Percentiles rank a stretch among this genome's conserved stretches.
Conservation (phyloP, 2,888 invertebrate genomes). For the Drosophila flavopinicola region DNA sequence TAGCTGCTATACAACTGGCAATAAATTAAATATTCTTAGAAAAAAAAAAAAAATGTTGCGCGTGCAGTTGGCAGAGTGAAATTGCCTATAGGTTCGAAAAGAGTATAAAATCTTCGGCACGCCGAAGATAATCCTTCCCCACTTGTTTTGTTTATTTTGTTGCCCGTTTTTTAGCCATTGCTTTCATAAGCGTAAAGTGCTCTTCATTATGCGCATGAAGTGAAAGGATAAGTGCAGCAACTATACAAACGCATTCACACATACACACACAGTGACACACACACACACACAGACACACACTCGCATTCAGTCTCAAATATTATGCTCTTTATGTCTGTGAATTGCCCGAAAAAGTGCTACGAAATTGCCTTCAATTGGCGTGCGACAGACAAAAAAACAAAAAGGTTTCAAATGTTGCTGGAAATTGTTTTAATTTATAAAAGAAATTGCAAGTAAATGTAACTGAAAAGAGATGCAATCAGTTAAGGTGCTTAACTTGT, state of each 20-base stretch:
- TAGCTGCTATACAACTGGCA: too few relatives aligned
- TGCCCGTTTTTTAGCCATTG: conserved; percentile 61
- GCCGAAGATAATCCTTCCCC: too few relatives aligned
- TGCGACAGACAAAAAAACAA: not conserved
- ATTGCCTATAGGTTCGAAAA: too few relatives aligned
- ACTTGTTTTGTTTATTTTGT: conserved; percentile 49
- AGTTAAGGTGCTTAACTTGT: not conserved
- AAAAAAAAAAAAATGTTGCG: too few relatives aligned
- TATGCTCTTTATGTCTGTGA: conserved; percentile 55
- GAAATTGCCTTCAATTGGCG: conserved; percentile 63
- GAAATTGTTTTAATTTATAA: conserved; percentile 40
- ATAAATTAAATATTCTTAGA: too few relatives aligned
- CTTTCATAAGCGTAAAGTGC: conserved; percentile 80
- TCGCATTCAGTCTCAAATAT: conserved; percentile 24
- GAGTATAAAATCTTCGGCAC: too few relatives aligned
- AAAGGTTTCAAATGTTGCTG: conserved; percentile 27
- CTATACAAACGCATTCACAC: conserved; percentile 32
- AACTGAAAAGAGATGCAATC: conserved; percentile 2
- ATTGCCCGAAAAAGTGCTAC: conserved; percentile 52
- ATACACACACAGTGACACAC: conserved; percentile 15
- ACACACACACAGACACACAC: conserved; percentile 14
- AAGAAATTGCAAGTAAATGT: conserved; percentile 26
- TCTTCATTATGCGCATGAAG: conserved; percentile 81
- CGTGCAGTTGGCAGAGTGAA: too few relatives aligned
- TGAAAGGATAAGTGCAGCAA: conserved; percentile 80